phyloP scores from a whole-genome alignment of 2,888 invertebrate species.

The Cistogaster globosa region DNA sequence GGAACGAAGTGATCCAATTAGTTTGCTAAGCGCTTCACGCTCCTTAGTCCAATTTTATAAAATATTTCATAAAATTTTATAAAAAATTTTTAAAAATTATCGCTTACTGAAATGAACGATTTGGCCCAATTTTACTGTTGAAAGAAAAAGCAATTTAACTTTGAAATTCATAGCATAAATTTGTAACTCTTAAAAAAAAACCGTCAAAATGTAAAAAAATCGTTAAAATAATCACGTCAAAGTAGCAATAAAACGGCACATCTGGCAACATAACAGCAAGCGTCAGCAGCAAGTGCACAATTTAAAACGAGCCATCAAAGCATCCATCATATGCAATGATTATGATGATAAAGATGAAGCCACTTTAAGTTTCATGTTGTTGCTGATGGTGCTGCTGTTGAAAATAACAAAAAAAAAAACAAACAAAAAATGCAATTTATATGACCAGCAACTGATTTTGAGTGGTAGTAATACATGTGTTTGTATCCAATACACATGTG shows the following conservation, averaged over 20 bases:
- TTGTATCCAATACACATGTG: slow-evolving; percentile 33
- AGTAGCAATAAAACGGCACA: background rate
- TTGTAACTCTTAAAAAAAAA: no score
- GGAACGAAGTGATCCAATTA: no score
- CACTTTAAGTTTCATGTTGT: slow-evolving; percentile 54
- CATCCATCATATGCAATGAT: slow-evolving; percentile 62
- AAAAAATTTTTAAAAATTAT: no score
- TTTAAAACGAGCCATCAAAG: slow-evolving; percentile 57
- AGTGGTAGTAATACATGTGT: slow-evolving; percentile 63
- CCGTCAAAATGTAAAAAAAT: no score
- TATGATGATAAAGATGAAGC: slow-evolving; percentile 41
- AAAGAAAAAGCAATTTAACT: no score
- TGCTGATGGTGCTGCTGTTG: slow-evolving; percentile 36
- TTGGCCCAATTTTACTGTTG: no score
- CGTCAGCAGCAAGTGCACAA: slow-evolving; percentile 63
- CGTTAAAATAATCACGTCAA: no score
- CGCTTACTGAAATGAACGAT: no score
- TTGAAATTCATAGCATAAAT: no score
- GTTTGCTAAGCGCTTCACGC: no score
- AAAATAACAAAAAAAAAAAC: slow-evolving; percentile 18
- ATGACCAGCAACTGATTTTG: slow-evolving; percentile 49
- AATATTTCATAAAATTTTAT: no score
- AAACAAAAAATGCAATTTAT: slow-evolving; percentile 14
- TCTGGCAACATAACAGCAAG: background rate
- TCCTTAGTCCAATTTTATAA: no score